These are phyloP conservation scores for Lasiurus cinereus DNA, from an alignment of 2,113 vertebrate genomes.

Conservation along the genomic window DNA sequence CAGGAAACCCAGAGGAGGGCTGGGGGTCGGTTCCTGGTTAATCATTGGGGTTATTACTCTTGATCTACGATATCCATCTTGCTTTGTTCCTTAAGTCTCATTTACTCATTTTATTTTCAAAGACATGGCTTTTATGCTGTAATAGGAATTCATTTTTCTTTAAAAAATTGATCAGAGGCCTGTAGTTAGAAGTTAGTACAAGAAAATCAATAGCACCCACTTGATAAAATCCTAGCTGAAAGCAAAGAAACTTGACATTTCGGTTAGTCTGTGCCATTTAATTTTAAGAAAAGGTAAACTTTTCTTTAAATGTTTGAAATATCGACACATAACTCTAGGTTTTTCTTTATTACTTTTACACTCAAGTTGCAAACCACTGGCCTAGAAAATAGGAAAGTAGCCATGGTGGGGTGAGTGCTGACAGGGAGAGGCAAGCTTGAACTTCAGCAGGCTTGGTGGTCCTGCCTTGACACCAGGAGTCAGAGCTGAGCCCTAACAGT, in stretches of 20 bases:
- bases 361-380: background rate
- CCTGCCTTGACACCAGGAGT: background rate
- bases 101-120: constrained; percentile 39
- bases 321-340: background rate
- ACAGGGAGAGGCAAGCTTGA: background rate
- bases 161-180: constrained; percentile 27
- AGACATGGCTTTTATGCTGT: background rate
- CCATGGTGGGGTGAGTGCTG: background rate
- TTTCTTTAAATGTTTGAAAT: constrained; percentile 49
- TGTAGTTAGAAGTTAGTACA: constrained; percentile 44
- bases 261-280: constrained; percentile 41
- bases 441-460: background rate
- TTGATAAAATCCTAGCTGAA: constrained; percentile 45
- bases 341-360: background rate
- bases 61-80: background rate
- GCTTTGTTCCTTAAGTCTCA: background rate
- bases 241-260: constrained; percentile 43
- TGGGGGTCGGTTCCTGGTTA: accelerated
- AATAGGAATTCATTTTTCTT: constrained; percentile 28
- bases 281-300: constrained; percentile 66
- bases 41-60: background rate
- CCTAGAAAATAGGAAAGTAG: background rate
- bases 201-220: background rate
- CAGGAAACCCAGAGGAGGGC: background rate
- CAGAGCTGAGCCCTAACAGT: background rate